phyloP scores from a whole-genome alignment of 2,113 vertebrate species.

The Tonatia bakeri region DNA sequence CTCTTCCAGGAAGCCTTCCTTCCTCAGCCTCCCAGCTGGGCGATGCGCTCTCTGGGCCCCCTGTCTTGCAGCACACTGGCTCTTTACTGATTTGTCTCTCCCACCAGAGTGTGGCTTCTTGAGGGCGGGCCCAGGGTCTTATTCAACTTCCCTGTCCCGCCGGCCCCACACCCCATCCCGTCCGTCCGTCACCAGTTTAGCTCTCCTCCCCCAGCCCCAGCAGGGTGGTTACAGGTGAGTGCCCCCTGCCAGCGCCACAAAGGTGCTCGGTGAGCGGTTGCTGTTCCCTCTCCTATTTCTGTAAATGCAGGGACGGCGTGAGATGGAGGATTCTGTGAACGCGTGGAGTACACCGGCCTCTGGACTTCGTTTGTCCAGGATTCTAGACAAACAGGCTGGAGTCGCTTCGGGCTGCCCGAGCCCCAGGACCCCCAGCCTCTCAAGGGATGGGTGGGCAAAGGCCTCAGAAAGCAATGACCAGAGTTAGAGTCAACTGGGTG shows the following conservation, averaged over 20 bases:
- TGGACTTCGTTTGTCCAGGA: neutral
- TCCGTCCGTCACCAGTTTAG: neutral
- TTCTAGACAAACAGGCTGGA: neutral
- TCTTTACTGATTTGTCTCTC: neutral
- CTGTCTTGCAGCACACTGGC: neutral
- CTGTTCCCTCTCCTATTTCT: neutral
- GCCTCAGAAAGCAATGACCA: neutral
- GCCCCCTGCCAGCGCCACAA: fast-evolving
- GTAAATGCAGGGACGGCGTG: fast-evolving
- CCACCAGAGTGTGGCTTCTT: neutral
- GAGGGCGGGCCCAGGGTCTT: neutral
- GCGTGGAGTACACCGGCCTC: neutral
- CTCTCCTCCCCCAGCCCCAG: neutral
- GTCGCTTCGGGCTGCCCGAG: neutral
- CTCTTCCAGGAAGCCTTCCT: conserved; percentile 13
- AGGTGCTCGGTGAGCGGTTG: fast-evolving
- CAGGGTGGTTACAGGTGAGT: fast-evolving
- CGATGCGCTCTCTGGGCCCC: neutral
- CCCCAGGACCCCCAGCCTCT: neutral
- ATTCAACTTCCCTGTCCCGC: neutral
- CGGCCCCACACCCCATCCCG: neutral
- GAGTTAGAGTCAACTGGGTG: neutral
- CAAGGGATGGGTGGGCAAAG: neutral
- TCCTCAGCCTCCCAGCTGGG: neutral
- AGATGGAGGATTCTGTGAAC: neutral